phyloP scores from a whole-genome alignment of 2,797 vertebrate genomes.

The Taenioides sp. region DNA sequence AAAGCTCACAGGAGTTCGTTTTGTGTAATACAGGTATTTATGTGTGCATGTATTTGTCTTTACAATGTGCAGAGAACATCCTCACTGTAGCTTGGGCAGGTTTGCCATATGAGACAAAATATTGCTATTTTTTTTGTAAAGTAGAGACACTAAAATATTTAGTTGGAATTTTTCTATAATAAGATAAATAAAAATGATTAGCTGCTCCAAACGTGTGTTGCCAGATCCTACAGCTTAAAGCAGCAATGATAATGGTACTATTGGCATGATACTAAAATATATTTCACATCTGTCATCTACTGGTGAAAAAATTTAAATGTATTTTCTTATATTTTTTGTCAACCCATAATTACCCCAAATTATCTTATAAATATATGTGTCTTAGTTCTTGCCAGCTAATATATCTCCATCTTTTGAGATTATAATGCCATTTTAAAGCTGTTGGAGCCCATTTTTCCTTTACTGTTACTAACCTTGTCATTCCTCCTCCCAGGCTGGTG shows the following conservation, averaged over 20 bases:
- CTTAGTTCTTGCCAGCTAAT: background rate
- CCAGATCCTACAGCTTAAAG: no score
- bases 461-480: background rate
- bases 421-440: background rate
- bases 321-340: no score
- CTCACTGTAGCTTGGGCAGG: background rate
- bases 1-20: no score
- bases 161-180: background rate
- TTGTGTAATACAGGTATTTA: no score
- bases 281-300: no score
- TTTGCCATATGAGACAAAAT: background rate
- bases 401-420: background rate
- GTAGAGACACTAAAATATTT: background rate
- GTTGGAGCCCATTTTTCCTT: background rate
- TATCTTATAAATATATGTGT: background rate
- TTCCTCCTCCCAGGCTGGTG: slow-evolving; percentile 77
- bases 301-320: no score
- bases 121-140: no score
- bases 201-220: background rate
- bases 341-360: no score
- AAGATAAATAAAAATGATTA: background rate
- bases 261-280: no score
- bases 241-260: no score
- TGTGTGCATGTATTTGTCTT: background rate
- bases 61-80: background rate